Percentiles rank a stretch among this genome's conserved stretches.
Conservation (phyloP, 1,140 invertebrate species). For the Holcopasites calliopsidis region DNA sequence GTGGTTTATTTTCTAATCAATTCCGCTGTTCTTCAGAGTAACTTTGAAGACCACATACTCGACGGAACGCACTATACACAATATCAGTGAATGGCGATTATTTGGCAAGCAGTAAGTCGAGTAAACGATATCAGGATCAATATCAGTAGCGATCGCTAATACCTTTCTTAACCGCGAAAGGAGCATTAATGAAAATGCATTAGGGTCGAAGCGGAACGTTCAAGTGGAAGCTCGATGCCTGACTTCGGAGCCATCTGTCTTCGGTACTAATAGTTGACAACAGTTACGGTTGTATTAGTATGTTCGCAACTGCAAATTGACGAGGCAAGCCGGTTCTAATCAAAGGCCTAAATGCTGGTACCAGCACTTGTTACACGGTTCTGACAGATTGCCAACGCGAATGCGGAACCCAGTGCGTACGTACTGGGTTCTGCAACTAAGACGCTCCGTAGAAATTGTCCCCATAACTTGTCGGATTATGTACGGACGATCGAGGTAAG, state of each 20-base stretch:
- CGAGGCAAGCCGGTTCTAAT: slow-evolving; percentile 44
- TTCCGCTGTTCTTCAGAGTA: background rate
- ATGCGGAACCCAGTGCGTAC: slow-evolving; percentile 7
- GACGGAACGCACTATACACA: background rate
- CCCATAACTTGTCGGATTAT: slow-evolving; percentile 22
- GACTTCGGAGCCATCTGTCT: slow-evolving; percentile 44
- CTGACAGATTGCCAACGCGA: slow-evolving; percentile 35
- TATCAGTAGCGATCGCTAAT: background rate
- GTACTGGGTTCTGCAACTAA: background rate
- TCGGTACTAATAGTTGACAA: slow-evolving; percentile 53
- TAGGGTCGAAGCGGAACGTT: background rate
- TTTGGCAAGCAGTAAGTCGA: background rate
- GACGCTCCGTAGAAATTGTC: slow-evolving; percentile 36
- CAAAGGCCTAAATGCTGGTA: slow-evolving; percentile 60
- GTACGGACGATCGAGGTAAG: background rate
- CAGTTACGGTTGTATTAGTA: slow-evolving; percentile 34
- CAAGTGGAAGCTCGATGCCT: slow-evolving; percentile 10
- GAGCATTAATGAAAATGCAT: slow-evolving; percentile 39
- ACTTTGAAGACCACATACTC: background rate
- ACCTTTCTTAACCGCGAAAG: background rate
- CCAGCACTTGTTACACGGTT: slow-evolving; percentile 37
- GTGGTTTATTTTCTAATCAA: background rate
- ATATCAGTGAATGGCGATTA: background rate
- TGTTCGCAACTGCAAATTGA: slow-evolving; percentile 45
- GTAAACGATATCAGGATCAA: background rate